These are phyloP conservation scores for Cynaeus angustus DNA, from an alignment of 2,888 invertebrate species.

Conservation along the genomic window DNA sequence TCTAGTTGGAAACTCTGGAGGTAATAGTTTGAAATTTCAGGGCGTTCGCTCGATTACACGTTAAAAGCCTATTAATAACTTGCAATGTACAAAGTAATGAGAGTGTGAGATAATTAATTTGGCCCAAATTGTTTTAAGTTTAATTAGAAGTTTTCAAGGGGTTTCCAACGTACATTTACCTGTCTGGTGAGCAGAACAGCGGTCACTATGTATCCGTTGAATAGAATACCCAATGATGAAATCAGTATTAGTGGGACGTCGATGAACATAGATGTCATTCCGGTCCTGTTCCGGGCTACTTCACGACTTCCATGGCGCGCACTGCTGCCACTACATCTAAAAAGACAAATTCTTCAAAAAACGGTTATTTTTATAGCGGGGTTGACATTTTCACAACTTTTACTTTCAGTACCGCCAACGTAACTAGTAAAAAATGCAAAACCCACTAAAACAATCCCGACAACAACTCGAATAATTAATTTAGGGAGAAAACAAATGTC, in stretches of 20 bases:
- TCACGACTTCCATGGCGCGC: slow-evolving; percentile 57
- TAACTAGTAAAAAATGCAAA: too few relatives aligned
- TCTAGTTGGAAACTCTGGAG: slow-evolving; percentile 24
- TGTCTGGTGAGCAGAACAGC: slow-evolving; percentile 83
- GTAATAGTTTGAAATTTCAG: slow-evolving; percentile 46
- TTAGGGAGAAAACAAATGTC: slow-evolving; percentile 16
- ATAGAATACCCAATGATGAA: slow-evolving; percentile 81
- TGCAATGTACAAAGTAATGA: slow-evolving; percentile 40
- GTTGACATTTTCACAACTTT: too few relatives aligned
- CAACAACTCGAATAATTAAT: slow-evolving; percentile 26
- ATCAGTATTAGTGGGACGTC: slow-evolving; percentile 81
- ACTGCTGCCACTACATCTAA: slow-evolving; percentile 38
- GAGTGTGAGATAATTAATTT: slow-evolving; percentile 43
- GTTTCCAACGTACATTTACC: slow-evolving; percentile 70
- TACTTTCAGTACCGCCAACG: too few relatives aligned
- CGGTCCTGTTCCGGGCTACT: slow-evolving; percentile 69
- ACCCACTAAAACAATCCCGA: too few relatives aligned
- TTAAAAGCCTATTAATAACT: slow-evolving; percentile 48
- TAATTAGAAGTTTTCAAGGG: slow-evolving; percentile 9
- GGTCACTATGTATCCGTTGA: slow-evolving; percentile 84
- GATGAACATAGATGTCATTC: slow-evolving; percentile 79
- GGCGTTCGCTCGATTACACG: slow-evolving; percentile 45
- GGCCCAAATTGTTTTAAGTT: slow-evolving; percentile 36
- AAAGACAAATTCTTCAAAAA: too few relatives aligned
- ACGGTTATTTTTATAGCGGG: too few relatives aligned